Evolutionary conservation across 2,113 vertebrate genomes (phyloP).

Genomic region (Thermophis baileyi): DNA sequence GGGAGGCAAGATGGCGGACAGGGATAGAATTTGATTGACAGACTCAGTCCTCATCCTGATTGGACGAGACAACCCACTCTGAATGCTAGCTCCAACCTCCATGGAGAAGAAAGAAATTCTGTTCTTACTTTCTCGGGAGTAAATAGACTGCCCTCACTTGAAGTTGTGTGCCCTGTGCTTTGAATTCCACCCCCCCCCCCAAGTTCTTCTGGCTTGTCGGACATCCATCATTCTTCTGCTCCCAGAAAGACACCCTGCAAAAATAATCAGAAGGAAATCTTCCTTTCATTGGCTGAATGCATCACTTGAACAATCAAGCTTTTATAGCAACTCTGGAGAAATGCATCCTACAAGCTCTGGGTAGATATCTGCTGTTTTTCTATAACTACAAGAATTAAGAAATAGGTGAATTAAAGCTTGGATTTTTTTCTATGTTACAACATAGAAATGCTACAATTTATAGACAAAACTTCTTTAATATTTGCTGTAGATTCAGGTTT

Average conservation of each 20-base stretch:
- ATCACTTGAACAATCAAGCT: neutral
- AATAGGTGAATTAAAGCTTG: neutral
- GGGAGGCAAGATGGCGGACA: too few relatives aligned
- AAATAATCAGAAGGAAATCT: neutral
- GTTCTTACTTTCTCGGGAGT: neutral
- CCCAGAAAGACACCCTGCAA: neutral
- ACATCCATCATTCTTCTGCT: neutral
- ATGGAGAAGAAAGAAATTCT: neutral
- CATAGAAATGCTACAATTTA: neutral
- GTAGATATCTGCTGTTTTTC: neutral
- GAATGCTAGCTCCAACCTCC: too few relatives aligned
- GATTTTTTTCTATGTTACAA: neutral
- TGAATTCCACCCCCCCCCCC: neutral
- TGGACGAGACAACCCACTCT: too few relatives aligned
- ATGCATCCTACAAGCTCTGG: neutral
- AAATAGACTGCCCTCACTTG: neutral
- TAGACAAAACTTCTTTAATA: neutral
- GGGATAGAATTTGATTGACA: too few relatives aligned
- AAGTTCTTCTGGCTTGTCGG: neutral
- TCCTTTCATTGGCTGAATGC: neutral
- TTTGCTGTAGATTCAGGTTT: neutral
- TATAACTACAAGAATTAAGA: neutral
- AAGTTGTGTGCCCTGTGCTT: neutral
- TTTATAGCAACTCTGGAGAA: neutral
- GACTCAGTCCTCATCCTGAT: too few relatives aligned